Base-by-base conservation (phyloP, 1,140 invertebrate genomes). In the Sycophila sp. region DNA sequence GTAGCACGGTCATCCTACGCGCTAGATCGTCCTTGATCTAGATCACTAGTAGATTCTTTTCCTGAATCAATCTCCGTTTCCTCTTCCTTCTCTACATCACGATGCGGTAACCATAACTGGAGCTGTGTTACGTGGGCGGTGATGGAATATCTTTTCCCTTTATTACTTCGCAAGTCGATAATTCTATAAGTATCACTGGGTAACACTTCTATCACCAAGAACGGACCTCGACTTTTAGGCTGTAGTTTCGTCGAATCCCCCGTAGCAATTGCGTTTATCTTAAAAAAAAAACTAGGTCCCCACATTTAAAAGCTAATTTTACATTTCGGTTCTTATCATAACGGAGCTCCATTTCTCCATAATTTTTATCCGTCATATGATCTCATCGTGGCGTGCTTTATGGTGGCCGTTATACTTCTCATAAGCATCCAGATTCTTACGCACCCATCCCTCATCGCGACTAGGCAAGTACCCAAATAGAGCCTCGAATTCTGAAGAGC, bases 111-210 rank as follows among this genome's bases (percentile, higher is more conserved):
- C 55, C 55, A 34, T 7, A 58, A 19, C 10, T 26, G 11, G 17
- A 58, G 17, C 36, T 58, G 55, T 5, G 30, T 34, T 10, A 19
- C n/a, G 24, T 58, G 55, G 17, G 55, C 55, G 10, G 28, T 58
- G 4, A 30, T 34, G 11, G 55, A 7, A 2, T 58, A 58, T 6
- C 55, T 28, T 15, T 58, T 58, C 36, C 10, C 36, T 34, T 58
- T 58, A 17, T 32, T 30, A 2, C 11, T 4, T 24, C n/a, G 10
- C 17, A 58, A 32, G 6, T 51, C 3, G 10, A 28, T 17, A 19
- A 30, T 13, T 8, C 60, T 28, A 26, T 80, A 82, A 1, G 79
- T 72, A 53, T 81, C 80, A 22, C 75, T 59, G 0, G 73, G 76
- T 26, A 80, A 49, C 8, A 77, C 67, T 45, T 75, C 64, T 15